A percentile compares a stretch with the other conserved stretches of the same genome.
These are phyloP conservation scores for Nannoperca australis DNA, from an alignment of 2,797 vertebrate species.

Conservation along the genomic window DNA sequence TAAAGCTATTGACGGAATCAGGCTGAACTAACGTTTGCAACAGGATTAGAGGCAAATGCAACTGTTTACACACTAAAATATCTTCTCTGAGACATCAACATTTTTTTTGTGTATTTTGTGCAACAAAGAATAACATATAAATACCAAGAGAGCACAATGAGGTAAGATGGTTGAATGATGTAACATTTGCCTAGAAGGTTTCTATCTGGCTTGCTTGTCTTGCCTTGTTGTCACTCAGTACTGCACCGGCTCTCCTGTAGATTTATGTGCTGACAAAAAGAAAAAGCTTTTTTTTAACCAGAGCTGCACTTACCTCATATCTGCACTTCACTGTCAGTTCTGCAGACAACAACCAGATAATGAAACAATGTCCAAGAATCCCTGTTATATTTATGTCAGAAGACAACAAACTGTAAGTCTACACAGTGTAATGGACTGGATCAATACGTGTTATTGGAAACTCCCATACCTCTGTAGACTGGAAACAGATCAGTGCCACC, in stretches of 20 bases:
- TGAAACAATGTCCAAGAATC: background rate
- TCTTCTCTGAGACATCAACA: slow-evolving; percentile 10
- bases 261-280: slow-evolving; percentile 46
- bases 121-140: slow-evolving; percentile 24
- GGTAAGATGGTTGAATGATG: slow-evolving; percentile 24
- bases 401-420: slow-evolving; percentile 34
- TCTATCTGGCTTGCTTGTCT: slow-evolving; percentile 18
- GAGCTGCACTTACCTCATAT: slow-evolving; percentile 28
- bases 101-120: slow-evolving; percentile 16
- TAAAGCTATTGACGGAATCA: background rate
- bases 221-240: slow-evolving; percentile 13
- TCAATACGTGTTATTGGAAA: slow-evolving; percentile 62
- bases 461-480: slow-evolving; percentile 35
- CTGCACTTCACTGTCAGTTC: slow-evolving; percentile 17
- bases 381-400: slow-evolving; percentile 29
- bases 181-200: slow-evolving; percentile 18
- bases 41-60: slow-evolving; percentile 44
- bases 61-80: slow-evolving; percentile 29
- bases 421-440: slow-evolving; percentile 48
- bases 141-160: slow-evolving; percentile 9
- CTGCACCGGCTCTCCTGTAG: slow-evolving; percentile 10
- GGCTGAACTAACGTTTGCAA: slow-evolving; percentile 17
- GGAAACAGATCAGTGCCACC: slow-evolving; percentile 28
- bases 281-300: slow-evolving; percentile 34
- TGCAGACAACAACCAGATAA: background rate